Percentiles rank a stretch among this genome's conserved stretches.
These are phyloP conservation scores for Lithosia quadra DNA, from an alignment of 2,888 invertebrate genomes.

Conservation along the genomic window DNA sequence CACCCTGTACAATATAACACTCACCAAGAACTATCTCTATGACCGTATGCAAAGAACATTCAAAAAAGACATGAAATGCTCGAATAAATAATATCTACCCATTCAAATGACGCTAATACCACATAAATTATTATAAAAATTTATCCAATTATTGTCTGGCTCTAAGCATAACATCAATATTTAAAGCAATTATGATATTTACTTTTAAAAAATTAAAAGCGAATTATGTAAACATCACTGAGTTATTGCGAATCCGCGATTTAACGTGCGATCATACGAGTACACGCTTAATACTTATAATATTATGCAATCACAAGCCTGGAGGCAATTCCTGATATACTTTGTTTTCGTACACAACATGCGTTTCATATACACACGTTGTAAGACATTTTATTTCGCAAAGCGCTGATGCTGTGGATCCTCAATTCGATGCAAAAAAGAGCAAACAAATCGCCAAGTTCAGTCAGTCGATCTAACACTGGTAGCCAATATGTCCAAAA, in stretches of 20 bases:
- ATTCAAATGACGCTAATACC: conserved; percentile 17
- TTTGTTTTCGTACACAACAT: conserved; percentile 6
- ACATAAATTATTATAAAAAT: conserved; percentile 7
- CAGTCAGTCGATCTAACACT: background rate
- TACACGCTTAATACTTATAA: conserved; percentile 29
- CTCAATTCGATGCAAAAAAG: background rate
- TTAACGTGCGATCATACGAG: conserved; percentile 14
- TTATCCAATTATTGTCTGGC: conserved; percentile 19
- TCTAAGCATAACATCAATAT: conserved; percentile 18
- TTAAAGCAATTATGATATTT: conserved; percentile 31
- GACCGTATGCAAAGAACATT: background rate
- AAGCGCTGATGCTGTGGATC: background rate
- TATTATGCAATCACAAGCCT: conserved; percentile 42
- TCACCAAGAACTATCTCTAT: background rate
- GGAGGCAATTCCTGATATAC: conserved; percentile 30
- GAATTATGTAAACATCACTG: conserved; percentile 26
- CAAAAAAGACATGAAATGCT: background rate
- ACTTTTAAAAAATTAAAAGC: conserved; percentile 21
- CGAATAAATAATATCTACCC: background rate
- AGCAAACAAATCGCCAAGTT: background rate
- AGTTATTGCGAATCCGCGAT: conserved; percentile 38
- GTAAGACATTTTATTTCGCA: background rate
- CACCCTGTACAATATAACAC: too few species aligned
- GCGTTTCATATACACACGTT: background rate
- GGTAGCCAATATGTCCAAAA: background rate